These are phyloP conservation scores for Epizoanthus rinbou DNA, from an alignment of 92 coral and sea anemone genomes.

Conservation along the genomic window DNA sequence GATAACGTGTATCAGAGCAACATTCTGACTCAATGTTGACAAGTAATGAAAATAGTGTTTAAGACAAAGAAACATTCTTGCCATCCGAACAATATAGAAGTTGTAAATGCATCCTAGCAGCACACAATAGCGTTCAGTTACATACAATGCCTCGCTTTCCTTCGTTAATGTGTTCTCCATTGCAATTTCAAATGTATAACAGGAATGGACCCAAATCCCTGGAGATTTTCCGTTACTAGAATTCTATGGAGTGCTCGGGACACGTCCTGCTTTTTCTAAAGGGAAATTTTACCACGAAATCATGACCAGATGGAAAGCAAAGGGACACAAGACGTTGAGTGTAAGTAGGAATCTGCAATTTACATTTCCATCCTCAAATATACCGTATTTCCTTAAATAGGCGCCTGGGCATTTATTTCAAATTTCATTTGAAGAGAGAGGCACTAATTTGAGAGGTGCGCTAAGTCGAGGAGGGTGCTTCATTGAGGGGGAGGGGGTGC, in stretches of 20 bases:
- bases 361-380: too few species aligned
- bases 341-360: constrained; percentile 33
- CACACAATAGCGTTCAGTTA: too few species aligned
- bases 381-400: too few species aligned
- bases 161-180: not conserved
- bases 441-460: not conserved
- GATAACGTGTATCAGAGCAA: too few species aligned
- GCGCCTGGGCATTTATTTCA: too few species aligned
- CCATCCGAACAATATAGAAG: too few species aligned
- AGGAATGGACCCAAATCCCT: constrained; percentile 62
- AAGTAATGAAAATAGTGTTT: too few species aligned
- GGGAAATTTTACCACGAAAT: constrained; percentile 50
- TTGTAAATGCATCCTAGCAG: too few species aligned
- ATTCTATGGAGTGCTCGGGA: constrained; percentile 63
- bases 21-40: too few species aligned
- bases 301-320: constrained; percentile 46
- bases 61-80: too few species aligned
- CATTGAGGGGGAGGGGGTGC: not conserved
- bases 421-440: too few species aligned
- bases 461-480: not conserved
- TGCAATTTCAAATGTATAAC: not conserved
- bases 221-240: constrained; percentile 62
- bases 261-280: constrained; percentile 60
- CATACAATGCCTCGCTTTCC: not conserved
- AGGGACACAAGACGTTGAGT: constrained; percentile 47